Evolutionary conservation across 1,140 invertebrate species (phyloP).

Genomic region (Arctopsyche grandis): DNA sequence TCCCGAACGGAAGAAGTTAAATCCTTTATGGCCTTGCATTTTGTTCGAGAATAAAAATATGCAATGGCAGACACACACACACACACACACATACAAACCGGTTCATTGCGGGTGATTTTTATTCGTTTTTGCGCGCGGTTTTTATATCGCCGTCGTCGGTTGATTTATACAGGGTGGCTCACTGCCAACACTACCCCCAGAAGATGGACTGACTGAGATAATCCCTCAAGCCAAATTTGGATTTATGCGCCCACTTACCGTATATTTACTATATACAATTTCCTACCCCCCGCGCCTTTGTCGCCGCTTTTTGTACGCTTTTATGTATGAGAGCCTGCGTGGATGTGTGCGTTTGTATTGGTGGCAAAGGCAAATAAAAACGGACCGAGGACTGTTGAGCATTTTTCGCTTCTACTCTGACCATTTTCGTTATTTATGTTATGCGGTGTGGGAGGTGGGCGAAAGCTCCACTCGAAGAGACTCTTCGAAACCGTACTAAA

Average conservation of each 20-base stretch:
- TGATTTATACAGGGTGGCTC: conserved; percentile 5
- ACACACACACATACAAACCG: not conserved
- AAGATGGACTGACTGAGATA: conserved; percentile 50
- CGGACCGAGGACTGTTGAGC: not conserved
- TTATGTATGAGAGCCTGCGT: not conserved
- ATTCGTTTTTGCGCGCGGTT: conserved; percentile 9
- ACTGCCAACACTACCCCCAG: conserved; percentile 1
- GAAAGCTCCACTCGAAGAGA: too few species aligned
- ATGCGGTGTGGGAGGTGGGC: not conserved
- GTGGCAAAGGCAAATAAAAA: conserved; percentile 13
- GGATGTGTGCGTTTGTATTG: not conserved
- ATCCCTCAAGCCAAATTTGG: conserved; percentile 49
- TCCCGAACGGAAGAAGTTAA: not conserved
- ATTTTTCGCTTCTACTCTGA: not conserved
- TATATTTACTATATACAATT: conserved; percentile 37
- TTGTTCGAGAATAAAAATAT: conserved; percentile 1
- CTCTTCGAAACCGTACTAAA: too few species aligned
- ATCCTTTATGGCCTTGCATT: not conserved
- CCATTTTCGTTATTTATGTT: conserved; percentile 29
- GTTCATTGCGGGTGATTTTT: not conserved
- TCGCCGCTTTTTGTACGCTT: not conserved
- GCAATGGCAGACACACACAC: not conserved
- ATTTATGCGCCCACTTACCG: conserved; percentile 48
- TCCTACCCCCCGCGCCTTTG: not conserved
- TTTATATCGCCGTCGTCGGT: not conserved